Conservation (phyloP, 2,888 invertebrate genomes). For the Hesperia comma region DNA sequence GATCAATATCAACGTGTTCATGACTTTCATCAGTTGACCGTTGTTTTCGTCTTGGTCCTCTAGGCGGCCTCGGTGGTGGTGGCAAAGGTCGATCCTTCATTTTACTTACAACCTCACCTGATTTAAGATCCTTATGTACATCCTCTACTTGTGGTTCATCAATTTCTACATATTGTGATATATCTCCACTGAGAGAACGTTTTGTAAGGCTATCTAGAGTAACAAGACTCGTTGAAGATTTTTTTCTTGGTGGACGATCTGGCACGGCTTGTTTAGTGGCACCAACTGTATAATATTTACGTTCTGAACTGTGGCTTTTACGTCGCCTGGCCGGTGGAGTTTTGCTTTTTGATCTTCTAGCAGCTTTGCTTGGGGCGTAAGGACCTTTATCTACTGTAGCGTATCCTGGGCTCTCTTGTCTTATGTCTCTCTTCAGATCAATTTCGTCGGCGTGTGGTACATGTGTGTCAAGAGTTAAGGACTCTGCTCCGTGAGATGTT, state of each 20-base stretch:
- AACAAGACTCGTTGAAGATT: slow-evolving; percentile 82
- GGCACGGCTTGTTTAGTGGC: slow-evolving; percentile 77
- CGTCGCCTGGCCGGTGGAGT: slow-evolving; percentile 74
- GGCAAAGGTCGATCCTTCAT: slow-evolving; percentile 94
- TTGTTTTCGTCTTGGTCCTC: slow-evolving; percentile 81
- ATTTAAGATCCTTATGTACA: slow-evolving; percentile 86
- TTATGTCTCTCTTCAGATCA: slow-evolving; percentile 67
- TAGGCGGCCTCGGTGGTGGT: slow-evolving; percentile 93
- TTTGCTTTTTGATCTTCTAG: slow-evolving; percentile 82
- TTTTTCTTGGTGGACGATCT: slow-evolving; percentile 86
- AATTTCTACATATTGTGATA: slow-evolving; percentile 85
- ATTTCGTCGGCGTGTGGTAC: slow-evolving; percentile 58
- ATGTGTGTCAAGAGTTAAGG: slow-evolving; percentile 82
- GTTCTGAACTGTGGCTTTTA: slow-evolving; percentile 80
- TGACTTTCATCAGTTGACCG: slow-evolving; percentile 52
- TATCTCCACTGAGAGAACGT: slow-evolving; percentile 69
- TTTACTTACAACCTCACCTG: slow-evolving; percentile 90
- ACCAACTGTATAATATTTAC: slow-evolving; percentile 88
- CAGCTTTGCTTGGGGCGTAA: slow-evolving; percentile 85
- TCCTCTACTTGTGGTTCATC: slow-evolving; percentile 84
- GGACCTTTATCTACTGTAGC: slow-evolving; percentile 90
- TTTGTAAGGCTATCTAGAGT: slow-evolving; percentile 80
- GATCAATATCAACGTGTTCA: slow-evolving; percentile 39
- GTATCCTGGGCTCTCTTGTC: slow-evolving; percentile 86
- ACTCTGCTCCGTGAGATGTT: slow-evolving; percentile 88